A percentile compares a stretch with the other conserved stretches of the same genome.
Conservation (phyloP, 2,113 vertebrate genomes). For the Zeus faber region DNA sequence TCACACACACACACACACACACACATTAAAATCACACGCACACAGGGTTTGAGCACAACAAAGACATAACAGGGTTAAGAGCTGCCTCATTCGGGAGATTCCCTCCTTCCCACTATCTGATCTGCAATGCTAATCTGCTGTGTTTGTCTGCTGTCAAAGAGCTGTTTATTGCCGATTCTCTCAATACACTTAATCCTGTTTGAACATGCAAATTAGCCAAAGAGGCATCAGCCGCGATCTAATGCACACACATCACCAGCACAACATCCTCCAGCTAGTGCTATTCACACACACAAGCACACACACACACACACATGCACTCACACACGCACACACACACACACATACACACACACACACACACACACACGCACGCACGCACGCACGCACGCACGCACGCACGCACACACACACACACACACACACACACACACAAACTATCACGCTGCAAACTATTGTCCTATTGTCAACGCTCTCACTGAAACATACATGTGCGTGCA, state of each 20-base stretch:
- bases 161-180: constrained; percentile 42
- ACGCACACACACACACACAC: constrained; percentile 1
- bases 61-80: constrained; percentile 9
- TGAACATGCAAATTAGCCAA: constrained; percentile 45
- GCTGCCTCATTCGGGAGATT: constrained; percentile 9
- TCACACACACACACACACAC: neutral
- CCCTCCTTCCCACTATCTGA: constrained; percentile 22
- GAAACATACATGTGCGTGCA: neutral
- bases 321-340: neutral
- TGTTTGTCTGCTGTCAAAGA: constrained; percentile 40
- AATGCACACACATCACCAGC: neutral
- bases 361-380: constrained; percentile 1
- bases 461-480: too few relatives aligned
- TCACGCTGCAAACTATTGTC: neutral
- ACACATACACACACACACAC: neutral
- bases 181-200: constrained; percentile 48
- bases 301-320: neutral
- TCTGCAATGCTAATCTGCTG: constrained; percentile 39
- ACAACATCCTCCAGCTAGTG: too few relatives aligned
- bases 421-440: constrained; percentile 9
- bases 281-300: constrained; percentile 1
- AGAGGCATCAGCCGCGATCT: neutral
- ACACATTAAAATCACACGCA: neutral
- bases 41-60: constrained; percentile 3
- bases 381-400: neutral